Base-by-base conservation (phyloP, 2,113 vertebrate genomes). In the Columbina picui region DNA sequence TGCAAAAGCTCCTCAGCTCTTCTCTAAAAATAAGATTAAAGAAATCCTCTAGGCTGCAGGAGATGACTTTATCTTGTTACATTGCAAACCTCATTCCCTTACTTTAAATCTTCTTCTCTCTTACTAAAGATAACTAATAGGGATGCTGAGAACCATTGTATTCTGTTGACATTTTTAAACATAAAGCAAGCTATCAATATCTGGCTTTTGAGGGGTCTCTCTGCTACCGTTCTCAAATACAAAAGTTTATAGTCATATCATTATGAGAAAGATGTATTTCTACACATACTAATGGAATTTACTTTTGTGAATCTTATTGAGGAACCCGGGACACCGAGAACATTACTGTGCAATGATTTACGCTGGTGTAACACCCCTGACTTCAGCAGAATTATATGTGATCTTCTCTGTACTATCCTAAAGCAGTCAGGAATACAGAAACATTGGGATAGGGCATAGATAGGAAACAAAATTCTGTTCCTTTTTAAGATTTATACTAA, bases 41-140 rank as follows among this genome's bases (percentile, higher is more conserved):
- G 96, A 96, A 97, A 97, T 97, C 96, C 96, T 68, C 92, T 69
- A 89, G 93, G 86, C 94, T 96, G 92, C 89, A 89, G 93, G 83
- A 96, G 93, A 94, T 92, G 96, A 92, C 96, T 97, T 97, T 96
- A 96, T 96, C 96, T 96, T 65, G 90, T 94, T 94, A 95, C 92
- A 95, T 56, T 96, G 96, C 92, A 94, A 97, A 95, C 93, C 93
- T 91, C 90, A 97, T 95, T 96, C 94, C 90, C 83, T 87, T 95
- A 90, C 94, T 95, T 96, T 95, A 96, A 96, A 97, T 95, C 96
- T 97, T 96, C 96, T 95, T 96, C 96, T 97, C 94, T 81, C 89
- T 97, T 96, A 96, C 96, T 93, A 96, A 96, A 96, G 96, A 96
- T 96, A 96, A 93, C 93, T 97, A 96, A 97, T 97, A 93, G 84